Conservation (phyloP, 2,797 vertebrate species). For the Pristis pectinata region DNA sequence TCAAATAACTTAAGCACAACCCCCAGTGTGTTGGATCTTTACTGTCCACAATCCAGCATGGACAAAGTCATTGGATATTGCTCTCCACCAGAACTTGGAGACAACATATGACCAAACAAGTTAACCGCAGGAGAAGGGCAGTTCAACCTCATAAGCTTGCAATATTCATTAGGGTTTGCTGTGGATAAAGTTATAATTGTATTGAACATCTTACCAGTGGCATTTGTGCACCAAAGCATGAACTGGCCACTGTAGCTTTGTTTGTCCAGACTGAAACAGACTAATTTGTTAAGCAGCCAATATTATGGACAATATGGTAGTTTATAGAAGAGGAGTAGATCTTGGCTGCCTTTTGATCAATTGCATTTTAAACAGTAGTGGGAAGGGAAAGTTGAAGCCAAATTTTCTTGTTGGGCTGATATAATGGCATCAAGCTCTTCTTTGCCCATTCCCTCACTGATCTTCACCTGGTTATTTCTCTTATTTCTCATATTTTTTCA, state of each 20-base stretch:
- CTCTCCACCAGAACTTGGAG: background rate
- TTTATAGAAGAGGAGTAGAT: background rate
- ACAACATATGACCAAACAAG: too few species aligned
- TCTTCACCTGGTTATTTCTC: too few species aligned
- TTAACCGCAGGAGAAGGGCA: too few species aligned
- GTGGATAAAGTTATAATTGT: background rate
- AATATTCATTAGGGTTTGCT: too few species aligned
- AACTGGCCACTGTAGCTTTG: background rate
- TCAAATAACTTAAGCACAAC: background rate
- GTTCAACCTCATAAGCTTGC: too few species aligned
- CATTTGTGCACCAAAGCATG: background rate
- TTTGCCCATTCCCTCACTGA: too few species aligned
- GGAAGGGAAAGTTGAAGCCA: background rate
- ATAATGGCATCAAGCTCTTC: too few species aligned
- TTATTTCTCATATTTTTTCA: too few species aligned
- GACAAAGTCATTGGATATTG: background rate
- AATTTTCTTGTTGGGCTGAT: too few species aligned
- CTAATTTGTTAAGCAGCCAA: background rate
- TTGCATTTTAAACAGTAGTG: background rate
- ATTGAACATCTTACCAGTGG: background rate
- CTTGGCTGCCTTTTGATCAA: background rate
- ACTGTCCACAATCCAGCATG: background rate
- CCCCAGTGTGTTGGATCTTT: background rate
- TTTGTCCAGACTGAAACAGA: background rate
- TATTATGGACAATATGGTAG: background rate